phyloP scores from a whole-genome alignment of 2,888 invertebrate species.

The Linnaemya tessellans region DNA sequence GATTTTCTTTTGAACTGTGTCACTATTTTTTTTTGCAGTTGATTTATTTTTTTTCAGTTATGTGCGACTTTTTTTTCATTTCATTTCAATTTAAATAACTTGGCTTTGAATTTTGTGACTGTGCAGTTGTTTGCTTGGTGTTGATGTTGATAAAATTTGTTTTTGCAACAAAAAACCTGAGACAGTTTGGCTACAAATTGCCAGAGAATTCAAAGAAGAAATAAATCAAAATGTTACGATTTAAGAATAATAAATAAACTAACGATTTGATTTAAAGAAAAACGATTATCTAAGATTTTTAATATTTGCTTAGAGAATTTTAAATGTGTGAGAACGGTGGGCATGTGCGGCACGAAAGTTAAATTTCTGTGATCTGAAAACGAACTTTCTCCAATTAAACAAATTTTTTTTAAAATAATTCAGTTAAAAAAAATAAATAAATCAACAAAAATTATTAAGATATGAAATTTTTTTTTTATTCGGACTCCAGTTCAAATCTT shows the following conservation, averaged over 20 bases:
- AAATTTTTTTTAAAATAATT: too few species aligned
- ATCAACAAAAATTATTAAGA: too few species aligned
- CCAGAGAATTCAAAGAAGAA: conserved; percentile 46
- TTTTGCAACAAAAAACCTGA: conserved; percentile 51
- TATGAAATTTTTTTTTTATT: too few species aligned
- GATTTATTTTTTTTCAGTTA: conserved; percentile 32
- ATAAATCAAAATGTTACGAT: conserved; percentile 23
- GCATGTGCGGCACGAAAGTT: too few species aligned
- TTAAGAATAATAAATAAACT: background rate
- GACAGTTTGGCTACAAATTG: conserved; percentile 67
- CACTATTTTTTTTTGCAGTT: conserved; percentile 48
- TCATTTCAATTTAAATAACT: conserved; percentile 61
- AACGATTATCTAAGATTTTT: conserved; percentile 2
- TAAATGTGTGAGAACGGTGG: background rate
- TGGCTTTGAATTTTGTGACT: conserved; percentile 55
- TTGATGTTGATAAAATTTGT: conserved; percentile 16
- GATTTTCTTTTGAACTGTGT: conserved; percentile 69
- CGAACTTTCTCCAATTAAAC: too few species aligned
- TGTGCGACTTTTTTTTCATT: conserved; percentile 33
- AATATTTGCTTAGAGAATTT: background rate
- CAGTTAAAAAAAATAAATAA: too few species aligned
- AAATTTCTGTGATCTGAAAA: too few species aligned
- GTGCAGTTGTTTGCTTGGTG: conserved; percentile 32
- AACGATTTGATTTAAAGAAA: background rate
- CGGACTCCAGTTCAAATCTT: too few species aligned